Base-by-base conservation (phyloP, 2,113 vertebrate species). In the Clupea harengus region DNA sequence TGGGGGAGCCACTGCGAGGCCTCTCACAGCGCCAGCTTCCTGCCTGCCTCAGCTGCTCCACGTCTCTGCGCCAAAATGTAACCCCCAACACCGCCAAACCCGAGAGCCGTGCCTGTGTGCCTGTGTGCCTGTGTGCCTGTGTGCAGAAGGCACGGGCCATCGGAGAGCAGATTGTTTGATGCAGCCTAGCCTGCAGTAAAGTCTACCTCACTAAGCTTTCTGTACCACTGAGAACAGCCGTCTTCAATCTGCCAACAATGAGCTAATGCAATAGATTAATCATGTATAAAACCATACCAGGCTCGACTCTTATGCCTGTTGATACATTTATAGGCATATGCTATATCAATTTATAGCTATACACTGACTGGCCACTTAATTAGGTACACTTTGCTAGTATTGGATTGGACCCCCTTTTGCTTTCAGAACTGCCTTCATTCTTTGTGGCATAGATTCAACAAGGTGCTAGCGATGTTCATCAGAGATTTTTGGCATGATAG, bases 1-100 rank as follows among this genome's bases (percentile, higher is more conserved):
- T 78, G 72, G 25, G 72, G 72, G 72, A 78, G 72, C 72, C 13
- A 15, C 72, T 39, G 72, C 72, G 28, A 78, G 25, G 72, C 72
- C 64, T 72, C 64, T 78, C 72, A 39, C 72, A 0, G 72, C 10
- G 25, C 13, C 72, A 15, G 72, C 72, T 78, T 78, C 72, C 72
- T 78, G 25, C 72, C 72, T 32, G 25, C 72, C 72, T 32, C 72
- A 78, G 72, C 72, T 78, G 72, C 32, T 28, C 72, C 11, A 15
- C 72, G 72, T 39, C 72, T 15, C 28, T 32, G 39, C 11, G 28
- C 28, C 72, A 78, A 78, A 78, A 78, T 39, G 39, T 39, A 78
- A 78, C 72, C 72, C 72, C 72, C 28, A 72, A 78, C 72, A 15
- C 72, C 28, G 5, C 10, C 39, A 32, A 78, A 32, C 72, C 72